Evolutionary conservation across 1,140 invertebrate genomes (phyloP), one percentile per base, ranked within the genome.

Genomic region (Diabrotica virgifera): DNA sequence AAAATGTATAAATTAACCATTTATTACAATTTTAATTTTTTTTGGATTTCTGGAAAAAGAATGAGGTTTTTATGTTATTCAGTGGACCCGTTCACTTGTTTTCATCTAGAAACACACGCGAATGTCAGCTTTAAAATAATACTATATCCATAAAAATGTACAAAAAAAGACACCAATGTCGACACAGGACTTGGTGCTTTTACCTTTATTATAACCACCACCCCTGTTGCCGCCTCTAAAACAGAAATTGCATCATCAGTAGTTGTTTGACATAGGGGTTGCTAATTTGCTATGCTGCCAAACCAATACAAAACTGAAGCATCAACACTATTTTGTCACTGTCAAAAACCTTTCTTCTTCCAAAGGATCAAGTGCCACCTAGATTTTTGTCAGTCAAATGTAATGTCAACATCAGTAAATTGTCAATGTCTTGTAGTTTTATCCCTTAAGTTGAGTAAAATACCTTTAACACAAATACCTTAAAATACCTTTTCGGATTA

Each of bases 151-250:
- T 68, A 68, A 67, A 70, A 69, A 71, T 73, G 67, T 72, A 76
- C 59, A 64, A 67, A 76, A 75, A 77, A 75, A 69, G 76, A 46
- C 73, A 74, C 74, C 73, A 67, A 62, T 59, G 36, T 60, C 64
- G 58, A 68, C 68, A 59, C 67, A 35, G 50, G 67, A 73, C 64
- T 63, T 63, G 72, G 75, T 73, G 73, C 74, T 75, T 75, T 77
- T 77, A 77, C 76, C 76, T 77, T 77, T 77, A 68, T 75, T 75
- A 75, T 70, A 77, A 76, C 74, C 71, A 73, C 72, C 72, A 75
- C 76, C 76, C 70, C 76, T 76, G 71, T 74, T 72, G 67, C 74
- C 74, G 72, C 76, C 74, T 72, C 76, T 77, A 76, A 77, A 77
- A 77, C 74, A 77, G 76, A 77, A 77, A 74, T 74, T 63, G 8